Percentiles rank a stretch among this genome's conserved stretches.
These are phyloP conservation scores for Aleiodes sp. DNA, from an alignment of 1,140 invertebrate genomes.

Conservation along the genomic window DNA sequence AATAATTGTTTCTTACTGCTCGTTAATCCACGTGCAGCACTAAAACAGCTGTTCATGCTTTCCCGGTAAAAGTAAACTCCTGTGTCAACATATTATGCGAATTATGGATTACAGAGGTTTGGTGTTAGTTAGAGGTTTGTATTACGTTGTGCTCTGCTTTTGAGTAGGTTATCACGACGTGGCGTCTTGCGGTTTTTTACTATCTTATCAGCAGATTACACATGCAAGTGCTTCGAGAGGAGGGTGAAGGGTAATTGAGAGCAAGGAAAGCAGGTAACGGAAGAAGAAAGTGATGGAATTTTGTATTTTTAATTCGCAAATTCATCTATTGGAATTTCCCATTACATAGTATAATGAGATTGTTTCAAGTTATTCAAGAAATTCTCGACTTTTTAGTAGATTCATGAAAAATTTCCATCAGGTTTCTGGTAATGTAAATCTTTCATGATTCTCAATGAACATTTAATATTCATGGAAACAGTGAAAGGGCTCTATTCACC, in stretches of 20 bases:
- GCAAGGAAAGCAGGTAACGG: not conserved
- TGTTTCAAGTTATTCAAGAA: too few relatives aligned
- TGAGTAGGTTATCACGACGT: constrained; percentile 5
- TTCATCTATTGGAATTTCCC: too few relatives aligned
- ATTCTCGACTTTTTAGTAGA: too few relatives aligned
- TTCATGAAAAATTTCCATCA: too few relatives aligned
- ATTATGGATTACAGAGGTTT: constrained; percentile 10
- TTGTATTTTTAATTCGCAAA: too few relatives aligned
- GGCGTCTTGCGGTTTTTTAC: constrained; percentile 12
- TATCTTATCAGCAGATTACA: constrained; percentile 3
- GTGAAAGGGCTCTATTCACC: not conserved
- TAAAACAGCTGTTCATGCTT: constrained; percentile 10
- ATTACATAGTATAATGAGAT: too few relatives aligned
- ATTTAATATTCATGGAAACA: not conserved
- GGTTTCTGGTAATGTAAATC: too few relatives aligned
- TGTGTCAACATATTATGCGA: constrained; percentile 4
- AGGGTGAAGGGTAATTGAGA: not conserved
- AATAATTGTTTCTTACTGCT: not conserved
- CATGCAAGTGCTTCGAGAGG: not conserved
- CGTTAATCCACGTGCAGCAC: not conserved
- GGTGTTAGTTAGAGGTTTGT: not conserved
- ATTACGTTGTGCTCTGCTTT: not conserved
- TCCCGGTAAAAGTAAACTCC: constrained; percentile 5
- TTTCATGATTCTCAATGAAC: not conserved
- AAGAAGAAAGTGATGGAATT: constrained; percentile 2